Conservation (phyloP, 2,113 vertebrate species). For the Amphiprion percula region DNA sequence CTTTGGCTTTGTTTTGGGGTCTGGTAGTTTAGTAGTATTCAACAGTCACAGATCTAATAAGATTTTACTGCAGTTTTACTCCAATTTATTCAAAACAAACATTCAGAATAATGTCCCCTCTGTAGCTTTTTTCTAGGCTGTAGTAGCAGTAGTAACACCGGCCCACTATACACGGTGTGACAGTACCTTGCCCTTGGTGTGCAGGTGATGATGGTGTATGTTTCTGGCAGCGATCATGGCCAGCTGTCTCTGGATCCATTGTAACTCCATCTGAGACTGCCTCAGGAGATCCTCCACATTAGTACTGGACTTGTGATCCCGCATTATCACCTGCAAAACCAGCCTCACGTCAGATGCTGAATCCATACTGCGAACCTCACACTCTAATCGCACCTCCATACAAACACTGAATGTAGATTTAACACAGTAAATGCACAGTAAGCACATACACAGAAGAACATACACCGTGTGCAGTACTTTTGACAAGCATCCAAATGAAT, state of each 20-base stretch:
- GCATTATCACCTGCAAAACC: conserved; percentile 75
- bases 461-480: background rate
- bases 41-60: background rate
- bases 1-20: too few species aligned
- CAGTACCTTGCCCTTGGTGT: conserved; percentile 81
- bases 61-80: background rate
- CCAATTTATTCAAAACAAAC: background rate
- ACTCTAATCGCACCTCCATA: conserved; percentile 10
- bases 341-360: conserved; percentile 29
- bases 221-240: conserved; percentile 78
- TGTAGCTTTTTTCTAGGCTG: background rate
- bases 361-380: conserved; percentile 10
- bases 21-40: background rate
- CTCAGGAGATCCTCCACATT: conserved; percentile 79
- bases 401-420: background rate
- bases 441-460: background rate
- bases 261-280: conserved; percentile 83
- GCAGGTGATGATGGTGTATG: conserved; percentile 61
- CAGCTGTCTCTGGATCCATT: conserved; percentile 86
- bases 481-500: too few species aligned
- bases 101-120: background rate
- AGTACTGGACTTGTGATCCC: conserved; percentile 71
- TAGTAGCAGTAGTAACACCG: conserved; percentile 12
- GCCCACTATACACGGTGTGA: conserved; percentile 2
- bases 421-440: background rate